Conservation (phyloP, 2,888 invertebrate genomes). For the Mythimna lalbum region DNA sequence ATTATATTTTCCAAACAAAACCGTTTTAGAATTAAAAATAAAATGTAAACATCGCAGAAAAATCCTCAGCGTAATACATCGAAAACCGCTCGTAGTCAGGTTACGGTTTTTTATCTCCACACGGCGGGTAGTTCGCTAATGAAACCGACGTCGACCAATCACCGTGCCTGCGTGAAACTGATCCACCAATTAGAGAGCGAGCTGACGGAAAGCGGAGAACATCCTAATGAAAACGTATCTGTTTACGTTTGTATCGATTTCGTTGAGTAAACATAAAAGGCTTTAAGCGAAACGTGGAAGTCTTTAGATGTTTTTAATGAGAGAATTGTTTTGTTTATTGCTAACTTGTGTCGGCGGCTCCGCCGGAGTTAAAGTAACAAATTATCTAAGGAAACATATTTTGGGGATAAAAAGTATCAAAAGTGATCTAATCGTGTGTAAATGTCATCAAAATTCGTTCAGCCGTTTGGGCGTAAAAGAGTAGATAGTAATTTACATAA, state of each 20-base stretch:
- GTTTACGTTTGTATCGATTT: conserved; percentile 50
- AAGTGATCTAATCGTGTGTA: no score
- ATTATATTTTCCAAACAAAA: neutral
- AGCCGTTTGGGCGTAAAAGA: no score
- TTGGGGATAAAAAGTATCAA: no score
- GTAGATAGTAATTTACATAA: no score
- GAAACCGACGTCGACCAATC: conserved; percentile 56
- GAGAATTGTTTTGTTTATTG: neutral
- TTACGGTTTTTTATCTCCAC: conserved; percentile 42
- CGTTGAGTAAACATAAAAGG: conserved; percentile 22
- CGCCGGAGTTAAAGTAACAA: no score
- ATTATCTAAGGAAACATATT: no score
- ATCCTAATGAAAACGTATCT: conserved; percentile 49
- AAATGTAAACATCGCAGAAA: neutral
- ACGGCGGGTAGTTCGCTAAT: conserved; percentile 46
- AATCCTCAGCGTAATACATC: neutral
- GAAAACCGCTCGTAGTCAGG: conserved; percentile 28
- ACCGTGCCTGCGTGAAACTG: conserved; percentile 47
- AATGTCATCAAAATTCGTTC: no score
- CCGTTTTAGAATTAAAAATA: neutral
- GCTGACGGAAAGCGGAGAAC: conserved; percentile 46
- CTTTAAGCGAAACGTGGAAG: conserved; percentile 16
- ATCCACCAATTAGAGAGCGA: conserved; percentile 54
- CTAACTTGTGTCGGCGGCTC: no score
- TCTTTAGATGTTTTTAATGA: conserved; percentile 12